These are phyloP conservation scores for Bedellia somnulentella DNA, from an alignment of 2,888 invertebrate species.

Conservation along the genomic window DNA sequence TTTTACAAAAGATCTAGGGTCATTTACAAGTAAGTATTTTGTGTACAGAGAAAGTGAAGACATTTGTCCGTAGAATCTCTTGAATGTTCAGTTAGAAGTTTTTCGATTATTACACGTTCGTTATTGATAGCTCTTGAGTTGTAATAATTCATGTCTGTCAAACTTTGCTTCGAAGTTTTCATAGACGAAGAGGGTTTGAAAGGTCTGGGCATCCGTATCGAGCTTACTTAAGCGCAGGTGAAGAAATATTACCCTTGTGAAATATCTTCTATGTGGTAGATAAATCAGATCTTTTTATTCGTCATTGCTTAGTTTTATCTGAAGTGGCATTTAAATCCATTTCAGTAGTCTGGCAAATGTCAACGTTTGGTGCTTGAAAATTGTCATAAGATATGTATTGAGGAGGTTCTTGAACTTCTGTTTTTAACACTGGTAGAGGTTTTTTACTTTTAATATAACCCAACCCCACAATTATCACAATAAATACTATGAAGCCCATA, in stretches of 20 bases:
- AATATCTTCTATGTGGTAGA: no score
- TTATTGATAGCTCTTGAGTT: conserved; percentile 37
- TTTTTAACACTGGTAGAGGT: conserved; percentile 73
- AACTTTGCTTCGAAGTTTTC: conserved; percentile 30
- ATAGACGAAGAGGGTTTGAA: conserved; percentile 27
- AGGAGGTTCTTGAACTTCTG: conserved; percentile 70
- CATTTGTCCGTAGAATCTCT: no score
- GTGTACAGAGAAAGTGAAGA: no score
- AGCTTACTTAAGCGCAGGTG: no score
- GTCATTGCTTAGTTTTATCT: conserved; percentile 33
- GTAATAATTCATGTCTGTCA: conserved; percentile 39
- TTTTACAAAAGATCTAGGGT: no score
- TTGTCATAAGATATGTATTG: conserved; percentile 78
- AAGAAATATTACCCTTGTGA: no score
- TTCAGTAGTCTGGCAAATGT: conserved; percentile 36
- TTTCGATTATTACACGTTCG: conserved; percentile 41
- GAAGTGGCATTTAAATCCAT: conserved; percentile 49
- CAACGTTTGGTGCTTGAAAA: conserved; percentile 37
- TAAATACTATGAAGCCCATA: conserved; percentile 83
- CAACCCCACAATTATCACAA: conserved; percentile 80
- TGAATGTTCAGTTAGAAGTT: no score
- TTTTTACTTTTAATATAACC: conserved; percentile 86
- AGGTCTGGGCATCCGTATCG: conserved; percentile 24
- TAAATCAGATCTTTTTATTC: no score
- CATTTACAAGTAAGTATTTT: no score